Percentiles rank a stretch among this genome's conserved stretches.
Conservation (phyloP, 2,888 invertebrate species). For the Itoplectis maculator region DNA sequence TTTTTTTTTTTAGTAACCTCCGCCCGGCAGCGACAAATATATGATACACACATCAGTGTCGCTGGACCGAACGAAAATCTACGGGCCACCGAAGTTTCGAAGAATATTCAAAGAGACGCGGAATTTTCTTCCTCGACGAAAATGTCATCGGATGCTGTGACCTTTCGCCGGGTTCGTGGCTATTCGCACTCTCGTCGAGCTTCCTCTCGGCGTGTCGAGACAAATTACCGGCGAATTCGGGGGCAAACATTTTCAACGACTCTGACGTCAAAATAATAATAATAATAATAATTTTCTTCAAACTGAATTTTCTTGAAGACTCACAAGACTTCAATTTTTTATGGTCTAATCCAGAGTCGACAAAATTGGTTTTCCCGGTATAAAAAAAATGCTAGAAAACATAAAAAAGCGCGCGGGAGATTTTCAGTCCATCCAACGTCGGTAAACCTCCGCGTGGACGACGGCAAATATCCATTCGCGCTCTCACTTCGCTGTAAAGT, state of each 20-base stretch:
- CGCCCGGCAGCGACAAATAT: constrained; percentile 2
- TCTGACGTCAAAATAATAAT: too few species aligned
- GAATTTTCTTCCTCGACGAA: constrained; percentile 49
- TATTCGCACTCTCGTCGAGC: background rate
- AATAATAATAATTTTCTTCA: too few species aligned
- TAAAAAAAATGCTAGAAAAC: background rate
- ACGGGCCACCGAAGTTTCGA: constrained; percentile 4
- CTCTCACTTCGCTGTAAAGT: background rate
- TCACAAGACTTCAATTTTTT: too few species aligned
- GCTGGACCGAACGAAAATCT: constrained; percentile 4
- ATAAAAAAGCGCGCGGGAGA: background rate
- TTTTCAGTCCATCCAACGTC: background rate
- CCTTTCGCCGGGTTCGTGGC: constrained; percentile 40
- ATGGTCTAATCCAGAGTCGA: too few species aligned
- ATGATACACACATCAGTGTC: background rate
- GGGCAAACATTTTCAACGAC: background rate
- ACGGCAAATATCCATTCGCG: constrained; percentile 2
- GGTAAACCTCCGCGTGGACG: background rate
- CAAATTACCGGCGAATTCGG: constrained; percentile 1
- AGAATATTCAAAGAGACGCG: constrained; percentile 22
- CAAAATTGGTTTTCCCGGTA: background rate
- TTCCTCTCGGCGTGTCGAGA: constrained; percentile 2
- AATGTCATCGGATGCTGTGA: constrained; percentile 60
- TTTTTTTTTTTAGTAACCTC: background rate
- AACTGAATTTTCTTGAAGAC: too few species aligned